Conservation (phyloP, 2,888 invertebrate genomes). For the Athalia circularis region DNA sequence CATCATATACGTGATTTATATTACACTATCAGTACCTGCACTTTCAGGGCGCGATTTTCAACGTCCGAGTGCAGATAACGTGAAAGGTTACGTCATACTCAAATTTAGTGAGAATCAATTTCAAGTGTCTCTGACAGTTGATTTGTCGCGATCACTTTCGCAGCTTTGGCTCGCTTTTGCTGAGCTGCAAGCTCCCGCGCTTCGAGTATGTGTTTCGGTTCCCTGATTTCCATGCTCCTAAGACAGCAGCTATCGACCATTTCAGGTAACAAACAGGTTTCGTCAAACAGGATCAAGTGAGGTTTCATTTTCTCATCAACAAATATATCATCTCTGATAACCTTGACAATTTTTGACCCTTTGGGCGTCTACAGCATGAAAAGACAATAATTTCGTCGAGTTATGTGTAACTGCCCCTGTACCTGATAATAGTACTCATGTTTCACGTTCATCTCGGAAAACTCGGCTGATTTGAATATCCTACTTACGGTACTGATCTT, state of each 20-base stretch:
- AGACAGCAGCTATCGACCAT: constrained; percentile 53
- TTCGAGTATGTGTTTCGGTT: constrained; percentile 48
- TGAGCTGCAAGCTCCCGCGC: constrained; percentile 26
- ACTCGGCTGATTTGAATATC: constrained; percentile 16
- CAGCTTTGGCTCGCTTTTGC: neutral
- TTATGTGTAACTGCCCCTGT: constrained; percentile 56
- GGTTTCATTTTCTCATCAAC: constrained; percentile 51
- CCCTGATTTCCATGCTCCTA: constrained; percentile 51
- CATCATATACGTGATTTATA: too few species aligned
- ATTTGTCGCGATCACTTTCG: neutral
- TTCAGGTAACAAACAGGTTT: constrained; percentile 56
- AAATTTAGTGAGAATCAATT: neutral
- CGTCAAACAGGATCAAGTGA: constrained; percentile 51
- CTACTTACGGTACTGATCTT: constrained; percentile 9
- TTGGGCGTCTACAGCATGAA: constrained; percentile 55
- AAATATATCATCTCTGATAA: constrained; percentile 54
- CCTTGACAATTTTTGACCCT: constrained; percentile 48
- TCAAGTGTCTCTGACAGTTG: neutral
- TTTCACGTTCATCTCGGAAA: constrained; percentile 46
- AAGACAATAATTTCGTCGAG: constrained; percentile 53
- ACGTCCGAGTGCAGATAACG: neutral
- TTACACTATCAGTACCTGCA: too few species aligned
- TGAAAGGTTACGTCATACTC: neutral
- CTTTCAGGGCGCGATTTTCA: neutral
- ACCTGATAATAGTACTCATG: constrained; percentile 55